Evolutionary conservation across 2,888 invertebrate genomes (phyloP).

Genomic region (Neelides folsomi): DNA sequence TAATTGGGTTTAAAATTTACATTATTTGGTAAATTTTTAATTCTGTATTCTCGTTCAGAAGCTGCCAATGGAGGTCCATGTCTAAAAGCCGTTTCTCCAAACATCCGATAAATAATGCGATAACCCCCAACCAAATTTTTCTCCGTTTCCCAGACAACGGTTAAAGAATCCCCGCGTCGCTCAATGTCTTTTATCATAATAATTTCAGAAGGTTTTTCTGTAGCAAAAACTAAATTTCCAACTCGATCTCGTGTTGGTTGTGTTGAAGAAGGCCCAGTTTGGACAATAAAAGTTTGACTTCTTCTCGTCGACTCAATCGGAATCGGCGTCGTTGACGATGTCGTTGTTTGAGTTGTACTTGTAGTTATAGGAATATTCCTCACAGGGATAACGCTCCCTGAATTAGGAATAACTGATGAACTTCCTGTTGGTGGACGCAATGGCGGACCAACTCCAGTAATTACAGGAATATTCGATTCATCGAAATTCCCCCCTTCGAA

Average conservation of each 20-base stretch:
- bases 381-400: slow-evolving; percentile 15
- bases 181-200: slow-evolving; percentile 75
- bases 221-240: slow-evolving; percentile 29
- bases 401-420: slow-evolving; percentile 11
- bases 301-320: too few species aligned
- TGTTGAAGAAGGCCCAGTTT: not conserved
- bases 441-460: slow-evolving; percentile 30
- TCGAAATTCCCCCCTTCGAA: slow-evolving; percentile 25
- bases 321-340: slow-evolving; percentile 5
- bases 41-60: slow-evolving; percentile 79
- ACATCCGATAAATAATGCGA: slow-evolving; percentile 72
- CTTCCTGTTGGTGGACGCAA: slow-evolving; percentile 9
- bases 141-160: slow-evolving; percentile 83
- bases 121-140: slow-evolving; percentile 63
- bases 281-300: not conserved
- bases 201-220: slow-evolving; percentile 40
- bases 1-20: too few species aligned
- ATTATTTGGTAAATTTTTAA: slow-evolving; percentile 81
- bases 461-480: slow-evolving; percentile 32
- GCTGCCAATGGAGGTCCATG: slow-evolving; percentile 79
- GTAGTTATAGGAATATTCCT: slow-evolving; percentile 11
- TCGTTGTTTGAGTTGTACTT: slow-evolving; percentile 6
- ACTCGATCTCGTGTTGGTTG: slow-evolving; percentile 6
- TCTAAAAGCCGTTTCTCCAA: slow-evolving; percentile 79
- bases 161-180: slow-evolving; percentile 58